Percentiles rank a stretch among this genome's conserved stretches.
Conservation (phyloP, 2,113 vertebrate genomes). For the Tringa solitaria region DNA sequence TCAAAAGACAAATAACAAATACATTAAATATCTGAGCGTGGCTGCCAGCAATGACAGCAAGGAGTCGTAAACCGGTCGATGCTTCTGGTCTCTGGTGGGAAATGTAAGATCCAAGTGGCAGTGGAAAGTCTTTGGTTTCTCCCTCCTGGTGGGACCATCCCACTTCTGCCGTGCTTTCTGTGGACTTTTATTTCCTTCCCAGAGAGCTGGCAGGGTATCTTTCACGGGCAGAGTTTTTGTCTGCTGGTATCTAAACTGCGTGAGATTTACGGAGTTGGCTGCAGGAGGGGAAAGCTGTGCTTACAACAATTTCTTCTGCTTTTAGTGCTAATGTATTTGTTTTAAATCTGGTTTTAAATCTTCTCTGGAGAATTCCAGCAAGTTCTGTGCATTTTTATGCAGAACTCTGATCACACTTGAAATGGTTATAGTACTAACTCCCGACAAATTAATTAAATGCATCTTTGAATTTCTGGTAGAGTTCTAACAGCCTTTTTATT, state of each 20-base stretch:
- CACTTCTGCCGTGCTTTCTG: neutral
- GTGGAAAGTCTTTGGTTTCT: neutral
- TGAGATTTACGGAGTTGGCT: neutral
- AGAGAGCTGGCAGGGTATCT: neutral
- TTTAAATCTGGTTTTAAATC: neutral
- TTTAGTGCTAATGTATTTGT: neutral
- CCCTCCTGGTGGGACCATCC: neutral
- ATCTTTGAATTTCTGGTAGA: neutral
- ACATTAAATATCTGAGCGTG: neutral
- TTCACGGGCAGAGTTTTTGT: neutral
- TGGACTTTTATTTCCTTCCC: neutral
- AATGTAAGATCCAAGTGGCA: neutral
- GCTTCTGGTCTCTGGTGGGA: neutral
- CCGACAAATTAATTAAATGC: neutral
- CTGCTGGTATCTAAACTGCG: neutral
- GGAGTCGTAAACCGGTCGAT: neutral
- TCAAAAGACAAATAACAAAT: neutral
- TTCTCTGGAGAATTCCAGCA: neutral
- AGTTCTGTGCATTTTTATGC: neutral
- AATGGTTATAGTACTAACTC: neutral
- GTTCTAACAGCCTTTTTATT: neutral
- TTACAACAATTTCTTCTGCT: neutral
- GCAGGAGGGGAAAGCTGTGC: neutral
- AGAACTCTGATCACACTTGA: neutral
- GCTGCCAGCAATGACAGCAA: neutral